Evolutionary conservation across 2,888 invertebrate genomes (phyloP).

Genomic region (Mimumesa dahlbomi): DNA sequence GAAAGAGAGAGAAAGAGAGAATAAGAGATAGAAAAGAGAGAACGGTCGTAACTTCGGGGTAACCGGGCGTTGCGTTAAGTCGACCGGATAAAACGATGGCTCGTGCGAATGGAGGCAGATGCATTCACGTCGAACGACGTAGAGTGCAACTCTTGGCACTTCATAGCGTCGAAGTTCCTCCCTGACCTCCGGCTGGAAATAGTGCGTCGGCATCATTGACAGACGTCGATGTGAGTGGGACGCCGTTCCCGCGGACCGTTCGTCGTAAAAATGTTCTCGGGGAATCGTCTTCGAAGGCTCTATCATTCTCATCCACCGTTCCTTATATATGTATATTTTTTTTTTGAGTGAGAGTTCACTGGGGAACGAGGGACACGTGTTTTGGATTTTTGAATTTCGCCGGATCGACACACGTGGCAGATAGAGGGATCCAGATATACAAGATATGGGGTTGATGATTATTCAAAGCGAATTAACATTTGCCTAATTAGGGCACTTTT

Average conservation of each 20-base stretch:
- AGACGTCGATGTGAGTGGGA: slow-evolving; percentile 17
- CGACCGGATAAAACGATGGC: slow-evolving; percentile 59
- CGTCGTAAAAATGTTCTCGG: slow-evolving; percentile 30
- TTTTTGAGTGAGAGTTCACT: too few species aligned
- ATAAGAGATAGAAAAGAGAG: neutral
- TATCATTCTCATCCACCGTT: too few species aligned
- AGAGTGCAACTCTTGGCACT: slow-evolving; percentile 70
- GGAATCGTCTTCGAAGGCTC: slow-evolving; percentile 29
- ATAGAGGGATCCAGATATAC: too few species aligned
- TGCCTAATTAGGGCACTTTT: too few species aligned
- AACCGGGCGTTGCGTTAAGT: slow-evolving; percentile 52
- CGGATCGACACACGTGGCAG: too few species aligned
- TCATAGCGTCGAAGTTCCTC: slow-evolving; percentile 44
- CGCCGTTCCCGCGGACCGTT: slow-evolving; percentile 23
- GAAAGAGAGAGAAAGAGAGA: neutral
- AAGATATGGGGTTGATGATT: too few species aligned
- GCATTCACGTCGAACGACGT: slow-evolving; percentile 52
- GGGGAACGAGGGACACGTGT: too few species aligned
- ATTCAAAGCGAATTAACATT: too few species aligned
- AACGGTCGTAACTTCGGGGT: slow-evolving; percentile 53
- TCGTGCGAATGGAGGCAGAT: slow-evolving; percentile 54
- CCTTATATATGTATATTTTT: too few species aligned
- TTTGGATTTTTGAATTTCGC: too few species aligned
- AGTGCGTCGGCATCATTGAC: neutral
- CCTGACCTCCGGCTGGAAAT: neutral